These are phyloP conservation scores for Euplagia quadripunctaria DNA, from an alignment of 2,888 invertebrate genomes.

Conservation along the genomic window DNA sequence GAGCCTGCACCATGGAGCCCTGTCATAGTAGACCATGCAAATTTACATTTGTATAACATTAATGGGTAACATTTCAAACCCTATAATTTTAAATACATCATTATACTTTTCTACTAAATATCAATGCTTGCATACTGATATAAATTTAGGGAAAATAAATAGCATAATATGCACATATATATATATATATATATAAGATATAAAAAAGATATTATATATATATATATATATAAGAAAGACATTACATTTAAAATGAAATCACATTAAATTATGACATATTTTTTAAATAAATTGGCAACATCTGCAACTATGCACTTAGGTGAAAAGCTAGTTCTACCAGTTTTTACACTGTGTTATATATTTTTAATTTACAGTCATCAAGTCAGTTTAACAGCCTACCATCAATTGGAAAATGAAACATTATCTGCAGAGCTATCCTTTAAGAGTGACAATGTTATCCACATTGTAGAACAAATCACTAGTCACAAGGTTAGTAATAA, in stretches of 20 bases:
- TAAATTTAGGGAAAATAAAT: no score
- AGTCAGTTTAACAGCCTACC: conserved; percentile 92
- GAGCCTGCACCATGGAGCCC: conserved; percentile 98
- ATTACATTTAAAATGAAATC: no score
- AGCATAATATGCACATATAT: no score
- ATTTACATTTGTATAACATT: conserved; percentile 93
- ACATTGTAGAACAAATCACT: conserved; percentile 94
- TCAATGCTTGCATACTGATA: no score
- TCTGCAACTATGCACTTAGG: no score
- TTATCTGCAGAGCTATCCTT: conserved; percentile 93
- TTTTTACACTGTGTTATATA: neutral
- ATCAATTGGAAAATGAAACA: conserved; percentile 96
- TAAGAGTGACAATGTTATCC: conserved; percentile 90
- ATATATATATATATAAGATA: no score
- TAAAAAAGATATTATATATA: no score
- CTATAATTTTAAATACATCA: neutral
- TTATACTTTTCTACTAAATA: no score
- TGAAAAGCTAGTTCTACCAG: no score
- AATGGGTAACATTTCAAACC: conserved; percentile 80
- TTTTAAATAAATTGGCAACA: no score
- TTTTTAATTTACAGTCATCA: conserved; percentile 85
- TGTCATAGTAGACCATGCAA: conserved; percentile 95
- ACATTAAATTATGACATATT: no score
- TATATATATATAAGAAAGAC: no score
- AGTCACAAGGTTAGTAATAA: conserved; percentile 72